phyloP scores from a whole-genome alignment of 2,113 vertebrate genomes.

The Aegotheles bennettii region DNA sequence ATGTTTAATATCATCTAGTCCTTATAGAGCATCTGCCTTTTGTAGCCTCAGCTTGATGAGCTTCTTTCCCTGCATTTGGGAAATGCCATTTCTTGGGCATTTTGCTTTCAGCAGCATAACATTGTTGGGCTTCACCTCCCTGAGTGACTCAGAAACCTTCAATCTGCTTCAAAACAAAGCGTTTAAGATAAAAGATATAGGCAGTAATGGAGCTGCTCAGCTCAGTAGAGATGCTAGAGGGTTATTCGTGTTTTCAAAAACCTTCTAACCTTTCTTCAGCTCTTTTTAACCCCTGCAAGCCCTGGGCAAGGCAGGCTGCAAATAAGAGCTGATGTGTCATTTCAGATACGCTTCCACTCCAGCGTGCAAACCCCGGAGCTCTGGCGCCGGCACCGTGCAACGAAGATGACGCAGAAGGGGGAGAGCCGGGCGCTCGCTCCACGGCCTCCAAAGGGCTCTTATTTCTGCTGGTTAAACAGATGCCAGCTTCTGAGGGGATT shows the following conservation, averaged over 20 bases:
- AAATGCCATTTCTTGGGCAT: neutral
- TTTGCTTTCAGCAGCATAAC: neutral
- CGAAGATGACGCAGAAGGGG: rapidly evolving
- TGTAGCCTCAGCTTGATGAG: neutral
- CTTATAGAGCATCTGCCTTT: neutral
- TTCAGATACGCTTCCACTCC: neutral
- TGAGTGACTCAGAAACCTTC: conserved; percentile 25
- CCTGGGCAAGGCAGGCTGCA: neutral
- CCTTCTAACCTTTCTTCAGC: conserved; percentile 1
- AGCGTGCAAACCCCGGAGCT: neutral
- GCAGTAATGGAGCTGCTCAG: neutral
- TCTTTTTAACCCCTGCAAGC: conserved; percentile 21
- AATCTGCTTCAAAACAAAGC: conserved; percentile 41
- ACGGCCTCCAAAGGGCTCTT: neutral
- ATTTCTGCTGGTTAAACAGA: conserved; percentile 30
- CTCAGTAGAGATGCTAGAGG: neutral
- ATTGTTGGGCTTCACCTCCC: neutral
- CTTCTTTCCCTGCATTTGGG: neutral
- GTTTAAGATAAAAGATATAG: neutral
- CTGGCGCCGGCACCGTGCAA: neutral
- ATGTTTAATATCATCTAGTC: neutral
- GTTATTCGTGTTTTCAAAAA: neutral
- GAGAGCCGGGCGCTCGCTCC: neutral
- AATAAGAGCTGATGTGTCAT: neutral
- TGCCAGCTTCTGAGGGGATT: conserved; percentile 11